A percentile compares a stretch with the other conserved stretches of the same genome.
These are phyloP conservation scores for Melinaea marsaeus DNA, from an alignment of 2,888 invertebrate genomes.

Conservation along the genomic window DNA sequence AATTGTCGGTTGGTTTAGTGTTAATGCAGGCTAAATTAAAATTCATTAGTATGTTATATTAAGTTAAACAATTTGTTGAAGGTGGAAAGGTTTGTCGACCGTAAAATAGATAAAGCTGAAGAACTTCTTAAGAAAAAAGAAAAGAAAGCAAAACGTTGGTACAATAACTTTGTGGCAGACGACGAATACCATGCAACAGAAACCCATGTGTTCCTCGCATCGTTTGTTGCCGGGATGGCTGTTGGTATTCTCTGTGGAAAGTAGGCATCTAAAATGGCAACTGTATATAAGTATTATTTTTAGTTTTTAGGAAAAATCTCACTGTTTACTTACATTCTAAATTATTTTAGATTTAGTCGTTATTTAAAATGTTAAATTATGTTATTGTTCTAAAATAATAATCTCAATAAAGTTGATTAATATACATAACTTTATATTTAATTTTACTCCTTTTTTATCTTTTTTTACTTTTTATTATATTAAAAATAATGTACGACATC, in stretches of 20 bases:
- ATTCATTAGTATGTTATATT: background rate
- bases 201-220: conserved; percentile 87
- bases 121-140: conserved; percentile 83
- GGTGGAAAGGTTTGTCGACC: conserved; percentile 89
- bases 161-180: conserved; percentile 81
- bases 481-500: no score
- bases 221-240: conserved; percentile 89
- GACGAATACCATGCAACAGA: conserved; percentile 83
- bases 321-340: background rate
- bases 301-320: background rate
- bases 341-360: conserved; percentile 3
- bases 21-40: no score
- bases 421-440: background rate
- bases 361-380: background rate
- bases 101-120: conserved; percentile 89
- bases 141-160: conserved; percentile 86
- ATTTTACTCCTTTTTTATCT: background rate
- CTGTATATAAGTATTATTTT: conserved; percentile 4
- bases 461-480: no score
- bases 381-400: conserved; percentile 1
- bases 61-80: conserved; percentile 57
- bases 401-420: background rate
- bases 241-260: conserved; percentile 80
- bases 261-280: conserved; percentile 37
- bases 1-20: no score